Evolutionary conservation across 2,797 vertebrate genomes (phyloP).

Genomic region (Chrosomus eos): DNA sequence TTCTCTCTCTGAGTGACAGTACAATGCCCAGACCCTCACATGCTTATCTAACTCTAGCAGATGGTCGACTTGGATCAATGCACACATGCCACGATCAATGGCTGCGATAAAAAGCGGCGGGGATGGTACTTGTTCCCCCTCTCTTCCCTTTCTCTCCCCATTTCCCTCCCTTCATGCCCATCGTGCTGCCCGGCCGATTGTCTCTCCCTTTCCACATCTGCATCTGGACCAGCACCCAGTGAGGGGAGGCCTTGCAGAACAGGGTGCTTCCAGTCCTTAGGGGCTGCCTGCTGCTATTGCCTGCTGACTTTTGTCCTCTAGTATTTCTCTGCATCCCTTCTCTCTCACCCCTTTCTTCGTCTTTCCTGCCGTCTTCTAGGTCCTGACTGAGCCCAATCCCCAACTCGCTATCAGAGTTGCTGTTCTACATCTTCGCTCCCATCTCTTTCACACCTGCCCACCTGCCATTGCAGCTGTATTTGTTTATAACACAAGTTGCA

Average conservation of each 20-base stretch:
- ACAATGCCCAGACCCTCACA: constrained; percentile 99
- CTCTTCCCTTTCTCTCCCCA: constrained; percentile 70
- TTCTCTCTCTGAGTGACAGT: constrained; percentile 97
- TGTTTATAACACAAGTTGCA: constrained; percentile 51
- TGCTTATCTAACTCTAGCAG: constrained; percentile 99
- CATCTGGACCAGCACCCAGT: constrained; percentile 77
- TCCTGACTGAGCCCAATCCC: constrained; percentile 58
- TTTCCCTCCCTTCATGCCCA: constrained; percentile 77
- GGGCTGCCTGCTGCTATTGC: constrained; percentile 67
- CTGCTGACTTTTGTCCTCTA: constrained; percentile 63
- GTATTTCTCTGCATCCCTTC: constrained; percentile 14
- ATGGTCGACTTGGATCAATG: constrained; percentile 99
- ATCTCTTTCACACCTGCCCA: constrained; percentile 73
- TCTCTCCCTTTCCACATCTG: constrained; percentile 77
- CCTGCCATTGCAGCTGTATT: constrained; percentile 57
- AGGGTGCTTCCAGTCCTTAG: constrained; percentile 68
- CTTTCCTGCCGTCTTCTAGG: constrained; percentile 49
- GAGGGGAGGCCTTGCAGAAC: constrained; percentile 63
- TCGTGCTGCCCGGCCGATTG: constrained; percentile 78
- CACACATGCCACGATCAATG: constrained; percentile 99
- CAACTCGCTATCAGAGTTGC: constrained; percentile 70
- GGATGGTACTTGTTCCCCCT: constrained; percentile 92
- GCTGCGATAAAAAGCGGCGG: constrained; percentile 99
- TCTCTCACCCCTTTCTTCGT: constrained; percentile 16
- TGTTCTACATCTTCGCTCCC: constrained; percentile 65